Evolutionary conservation across 2,113 vertebrate species (phyloP), one percentile per base, ranked within the genome.

Genomic region (Pteropus alecto): DNA sequence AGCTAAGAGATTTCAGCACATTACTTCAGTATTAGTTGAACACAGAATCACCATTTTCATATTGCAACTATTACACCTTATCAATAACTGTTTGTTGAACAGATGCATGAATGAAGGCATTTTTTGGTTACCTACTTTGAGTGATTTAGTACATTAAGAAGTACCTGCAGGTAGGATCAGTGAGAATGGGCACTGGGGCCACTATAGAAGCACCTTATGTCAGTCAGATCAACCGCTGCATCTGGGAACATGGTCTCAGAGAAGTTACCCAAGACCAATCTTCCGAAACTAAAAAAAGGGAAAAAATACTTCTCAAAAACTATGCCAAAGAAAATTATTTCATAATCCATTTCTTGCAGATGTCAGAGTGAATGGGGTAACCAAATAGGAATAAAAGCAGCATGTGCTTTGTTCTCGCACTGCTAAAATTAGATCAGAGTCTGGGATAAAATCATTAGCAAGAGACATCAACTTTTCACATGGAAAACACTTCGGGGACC

Each of bases 221-320:
- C 35, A 35, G 0, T 81, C n/a, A 85, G 87, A 18, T 76, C 26
- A 93, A 22, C 33, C 28, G 74, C 33, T n/a, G 35, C 5, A n/a
- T 73, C 60, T 90, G 79, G 79, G 70, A 94, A 26, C 58, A 14
- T 43, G 58, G 65, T 43, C 54, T 87, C 46, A 60, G 87, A 97
- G 68, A 76, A 85, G 63, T 96, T 95, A 87, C 54, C 46, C 46
- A 93, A 93, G 70, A 92, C 35, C 18, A 51, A 74, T 35, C 65
- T 93, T 35, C 22, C 0, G 43, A 97, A 96, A 96, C 94, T 87
- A 65, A 70, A 79, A 94, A 95, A 92, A 76, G 24, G 86, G 68
- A 30, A 96, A 90, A 93, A 86, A 92, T 70, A 90, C 74, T 96
- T 97, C 96, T 90, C 94, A 83, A 95, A 97, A 97, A 58, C 28